phyloP scores from a whole-genome alignment of 2,113 vertebrate genomes.

The Colossoma macropomum region DNA sequence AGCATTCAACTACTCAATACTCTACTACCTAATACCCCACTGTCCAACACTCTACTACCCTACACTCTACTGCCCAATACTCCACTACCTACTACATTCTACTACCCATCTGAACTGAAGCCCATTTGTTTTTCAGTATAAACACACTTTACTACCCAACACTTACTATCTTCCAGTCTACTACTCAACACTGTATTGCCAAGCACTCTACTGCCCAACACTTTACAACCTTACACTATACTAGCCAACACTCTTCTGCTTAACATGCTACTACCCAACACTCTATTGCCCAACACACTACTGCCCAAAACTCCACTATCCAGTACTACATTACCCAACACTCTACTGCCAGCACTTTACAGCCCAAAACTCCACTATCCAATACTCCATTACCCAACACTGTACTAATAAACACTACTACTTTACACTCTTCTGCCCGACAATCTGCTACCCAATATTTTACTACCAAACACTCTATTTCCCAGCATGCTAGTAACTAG shows the following conservation, averaged over 20 bases:
- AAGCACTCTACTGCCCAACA: neutral
- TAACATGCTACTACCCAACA: neutral
- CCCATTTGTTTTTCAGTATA: no score
- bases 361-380: neutral
- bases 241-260: neutral
- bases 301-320: neutral
- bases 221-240: neutral
- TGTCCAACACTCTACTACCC: neutral
- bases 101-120: no score
- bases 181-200: neutral
- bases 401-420: neutral
- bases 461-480: no score
- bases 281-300: neutral
- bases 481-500: no score
- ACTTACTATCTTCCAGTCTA: no score
- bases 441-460: no score
- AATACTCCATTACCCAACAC: neutral
- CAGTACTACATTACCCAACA: neutral
- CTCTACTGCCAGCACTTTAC: neutral
- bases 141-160: no score
- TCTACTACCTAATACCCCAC: no score
- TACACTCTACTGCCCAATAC: neutral
- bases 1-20: no score
- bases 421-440: neutral
- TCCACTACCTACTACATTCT: neutral